Base-by-base conservation (phyloP, 37 sponge, comb jelly and placozoan genomes). In the Crambe crambe region DNA sequence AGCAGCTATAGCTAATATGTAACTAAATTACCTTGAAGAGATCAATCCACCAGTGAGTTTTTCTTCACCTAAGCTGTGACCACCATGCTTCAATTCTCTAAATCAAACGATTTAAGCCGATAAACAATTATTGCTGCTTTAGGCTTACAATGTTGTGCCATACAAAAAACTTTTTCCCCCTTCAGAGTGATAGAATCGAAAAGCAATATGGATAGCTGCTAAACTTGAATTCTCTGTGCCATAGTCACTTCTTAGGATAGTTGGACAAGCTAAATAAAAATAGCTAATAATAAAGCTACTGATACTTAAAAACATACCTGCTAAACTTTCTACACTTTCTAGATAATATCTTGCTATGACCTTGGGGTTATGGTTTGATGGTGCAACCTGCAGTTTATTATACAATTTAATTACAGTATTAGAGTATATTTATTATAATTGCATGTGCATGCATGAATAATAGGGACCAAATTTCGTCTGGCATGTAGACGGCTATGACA, bases 11-110 rank as follows among this genome's bases (percentile, higher is more conserved):
- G n/a, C n/a, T n/a, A n/a, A n/a, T n/a, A n/a, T n/a, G n/a, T n/a
- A n/a, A n/a, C n/a, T n/a, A n/a, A n/a, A n/a, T 20, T 25, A 78
- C 79, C 67, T 78, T 78, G 26, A 37, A 78, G 8, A 40, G 3
- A 36, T 78, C 68, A 38, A 78, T 76, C 77, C 77, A 76, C 77
- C 77, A 76, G 30, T 31, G 5, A 36, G 77, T 76, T 20, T 76
- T 58, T 22, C 17, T 31, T 26, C 67, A 35, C 8, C 79, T 62
- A 18, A 65, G 29, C 35, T 78, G 79, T 39, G 79, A 78, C 79
- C 79, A 78, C 68, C 67, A 78, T 30, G 39, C 68, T 78, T 78
- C 79, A 42, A 78, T 78, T 64, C 68, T 37, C 79, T 78, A 47
- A 17, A 76, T n/a, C 57, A 35, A 59, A 34, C 23, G 5, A 2